Conservation (phyloP, 2,113 vertebrate genomes). For the Myotis lucifugus region DNA sequence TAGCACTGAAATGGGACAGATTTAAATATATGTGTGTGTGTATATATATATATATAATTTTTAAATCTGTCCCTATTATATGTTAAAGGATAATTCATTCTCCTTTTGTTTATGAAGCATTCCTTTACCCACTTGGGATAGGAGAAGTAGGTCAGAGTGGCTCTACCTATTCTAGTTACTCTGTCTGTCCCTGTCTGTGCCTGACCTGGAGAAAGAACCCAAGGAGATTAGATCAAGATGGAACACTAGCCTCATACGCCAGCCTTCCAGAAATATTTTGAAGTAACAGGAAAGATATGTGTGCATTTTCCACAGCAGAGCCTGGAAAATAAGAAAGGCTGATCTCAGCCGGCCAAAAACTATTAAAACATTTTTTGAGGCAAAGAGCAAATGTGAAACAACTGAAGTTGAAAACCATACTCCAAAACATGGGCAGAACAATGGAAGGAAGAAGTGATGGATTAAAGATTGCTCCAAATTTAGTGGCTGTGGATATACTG, state of each 20-base stretch:
- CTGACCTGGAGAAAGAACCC: neutral
- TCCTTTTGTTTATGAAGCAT: neutral
- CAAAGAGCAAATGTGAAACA: neutral
- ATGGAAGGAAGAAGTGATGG: neutral
- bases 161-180: neutral
- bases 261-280: conserved; percentile 6
- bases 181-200: neutral
- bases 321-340: neutral
- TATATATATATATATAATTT: neutral
- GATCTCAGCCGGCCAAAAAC: neutral
- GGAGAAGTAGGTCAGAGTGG: neutral
- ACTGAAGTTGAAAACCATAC: neutral
- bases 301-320: neutral
- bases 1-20: neutral
- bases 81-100: neutral
- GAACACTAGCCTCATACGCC: neutral
- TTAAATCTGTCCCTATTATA: neutral
- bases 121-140: neutral
- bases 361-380: neutral
- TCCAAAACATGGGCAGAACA: neutral
- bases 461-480: neutral
- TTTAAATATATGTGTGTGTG: neutral
- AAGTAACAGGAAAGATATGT: conserved; percentile 9
- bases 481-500: neutral
- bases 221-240: neutral